Base-by-base conservation (phyloP, 2,113 vertebrate genomes). In the Machaerirhynchus nigripectus region DNA sequence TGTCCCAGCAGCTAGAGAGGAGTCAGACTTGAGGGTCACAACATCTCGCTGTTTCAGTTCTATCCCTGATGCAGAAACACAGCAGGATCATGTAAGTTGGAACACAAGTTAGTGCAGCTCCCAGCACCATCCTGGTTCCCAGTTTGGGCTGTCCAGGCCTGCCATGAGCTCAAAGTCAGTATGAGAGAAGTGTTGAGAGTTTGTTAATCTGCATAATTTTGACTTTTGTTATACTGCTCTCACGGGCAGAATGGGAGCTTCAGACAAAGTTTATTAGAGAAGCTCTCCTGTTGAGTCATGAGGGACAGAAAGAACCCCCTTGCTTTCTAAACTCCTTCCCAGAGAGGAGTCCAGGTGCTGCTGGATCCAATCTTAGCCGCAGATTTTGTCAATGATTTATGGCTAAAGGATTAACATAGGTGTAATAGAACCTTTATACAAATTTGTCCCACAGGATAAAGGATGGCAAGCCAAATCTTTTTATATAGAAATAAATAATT, bases 211-310 rank as follows among this genome's bases (percentile, higher is more conserved):
- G 52, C 6, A 1, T 70, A 61, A 57, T 26, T 84, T 50, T 47
- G 40, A 18, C 37, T 77, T 76, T 44, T 49, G 21, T 74, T 60
- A 17, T 21, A 14, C 28, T n/a, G 24, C 28, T 76, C n/a, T 47
- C 0, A 0, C 0, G 0, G 40, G 21, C 55, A 55, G 40, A 40
- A 83, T 31, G n/a, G 31, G 39, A 53, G 5, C 9, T 76, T 47
- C 70, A 60, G 39, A 6, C 9, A 5, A 61, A 55, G 5, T 26
- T 60, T 47, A 9, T 76, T 69, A 31, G 26, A 76, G 63, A 76
- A 49, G 14, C 21, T 18, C n/a, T 55, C 44, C 47, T 31, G 3
- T 13, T 55, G 55, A 83, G 53, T 35, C n/a, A 35, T 24, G 18
- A 35, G 14, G 33, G 35, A 26, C 47, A 49, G 40, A 55, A 69